Base-by-base conservation (phyloP, 35 echinoderm and acorn worm species). In the Apostichopus californicus region DNA sequence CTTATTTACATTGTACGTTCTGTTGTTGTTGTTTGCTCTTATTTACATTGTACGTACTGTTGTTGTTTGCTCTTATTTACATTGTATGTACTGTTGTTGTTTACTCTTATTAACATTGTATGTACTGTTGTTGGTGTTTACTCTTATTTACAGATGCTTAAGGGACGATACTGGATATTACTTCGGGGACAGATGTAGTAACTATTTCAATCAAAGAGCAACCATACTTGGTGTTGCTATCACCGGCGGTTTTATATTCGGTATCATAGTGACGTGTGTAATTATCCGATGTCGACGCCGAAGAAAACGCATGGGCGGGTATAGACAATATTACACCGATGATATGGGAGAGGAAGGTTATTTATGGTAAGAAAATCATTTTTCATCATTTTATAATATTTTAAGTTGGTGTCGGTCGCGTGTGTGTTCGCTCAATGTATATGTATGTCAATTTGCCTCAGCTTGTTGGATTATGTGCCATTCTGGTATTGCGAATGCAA, bases 291-390 rank as follows among this genome's bases (percentile, higher is more conserved):
- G 63, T 89, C 12, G 86, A 22, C 8, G 18, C 14, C 60, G 86
- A 26, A 89, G 63, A 46, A 85, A 21, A 21, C 57, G 57, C 0
- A 9, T 89, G 17, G 86, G 86, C 57, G 57, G 86, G 34, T 89
- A 89, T 57, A 46, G 86, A 89, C 86, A 89, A 55, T 89, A 89
- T 34, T 89, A 89, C 86, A 89, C 64, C 1, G 68, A 89, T 26
- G 86, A 89, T 34, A 85, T 85, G 81, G 81, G 81, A 22, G 86
- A 89, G 63, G 86, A 89, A 73, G 86, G 86, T 66, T 89, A 89
- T 20, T 66, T 89, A 9, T 89, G 86, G 86, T 89, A 72, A 89
- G 57, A 46, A 28, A 28, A 28, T 28, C 26, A 28, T 28, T 28
- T 28, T 28, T 28, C 1, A 28, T 28, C 26, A 28, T 28, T 28